Conservation (phyloP, 92 coral and sea anemone species). For the Porites divaricata region DNA sequence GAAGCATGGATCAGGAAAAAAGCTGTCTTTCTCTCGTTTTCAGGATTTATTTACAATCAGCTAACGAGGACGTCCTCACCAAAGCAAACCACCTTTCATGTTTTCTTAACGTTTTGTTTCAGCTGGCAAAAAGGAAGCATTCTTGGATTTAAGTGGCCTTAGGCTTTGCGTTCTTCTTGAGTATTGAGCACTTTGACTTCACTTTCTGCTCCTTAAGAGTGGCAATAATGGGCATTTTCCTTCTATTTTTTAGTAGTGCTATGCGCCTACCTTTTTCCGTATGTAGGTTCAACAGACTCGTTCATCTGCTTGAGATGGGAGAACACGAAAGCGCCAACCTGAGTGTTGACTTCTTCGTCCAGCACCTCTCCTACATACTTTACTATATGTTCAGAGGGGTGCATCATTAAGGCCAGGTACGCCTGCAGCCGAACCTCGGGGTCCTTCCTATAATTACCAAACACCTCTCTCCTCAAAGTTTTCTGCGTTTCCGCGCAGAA, state of each 20-base stretch:
- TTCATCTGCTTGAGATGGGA: conserved; percentile 69
- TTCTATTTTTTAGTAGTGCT: background rate
- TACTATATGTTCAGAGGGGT: conserved; percentile 51
- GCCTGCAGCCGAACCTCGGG: conserved; percentile 70
- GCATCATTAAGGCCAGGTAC: conserved; percentile 63
- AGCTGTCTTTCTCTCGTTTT: too few species aligned
- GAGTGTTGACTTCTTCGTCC: conserved; percentile 68
- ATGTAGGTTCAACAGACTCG: conserved; percentile 66
- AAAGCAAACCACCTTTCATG: too few species aligned
- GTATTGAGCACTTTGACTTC: too few species aligned
- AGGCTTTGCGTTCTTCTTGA: too few species aligned
- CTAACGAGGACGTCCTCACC: too few species aligned
- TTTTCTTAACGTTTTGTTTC: too few species aligned
- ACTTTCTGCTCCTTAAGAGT: too few species aligned
- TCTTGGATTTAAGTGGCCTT: too few species aligned
- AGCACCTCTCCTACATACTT: conserved; percentile 36
- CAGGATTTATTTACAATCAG: background rate
- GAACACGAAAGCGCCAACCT: conserved; percentile 72
- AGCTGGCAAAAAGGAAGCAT: too few species aligned
- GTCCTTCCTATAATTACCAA: conserved; percentile 49
- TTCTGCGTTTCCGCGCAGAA: conserved; percentile 42
- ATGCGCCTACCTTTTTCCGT: conserved; percentile 41
- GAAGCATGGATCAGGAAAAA: background rate
- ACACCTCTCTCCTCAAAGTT: conserved; percentile 33
- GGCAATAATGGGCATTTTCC: too few species aligned